Percentiles rank a stretch among this genome's conserved stretches.
Conservation (phyloP, 2,888 invertebrate genomes). For the Andrena dorsata region DNA sequence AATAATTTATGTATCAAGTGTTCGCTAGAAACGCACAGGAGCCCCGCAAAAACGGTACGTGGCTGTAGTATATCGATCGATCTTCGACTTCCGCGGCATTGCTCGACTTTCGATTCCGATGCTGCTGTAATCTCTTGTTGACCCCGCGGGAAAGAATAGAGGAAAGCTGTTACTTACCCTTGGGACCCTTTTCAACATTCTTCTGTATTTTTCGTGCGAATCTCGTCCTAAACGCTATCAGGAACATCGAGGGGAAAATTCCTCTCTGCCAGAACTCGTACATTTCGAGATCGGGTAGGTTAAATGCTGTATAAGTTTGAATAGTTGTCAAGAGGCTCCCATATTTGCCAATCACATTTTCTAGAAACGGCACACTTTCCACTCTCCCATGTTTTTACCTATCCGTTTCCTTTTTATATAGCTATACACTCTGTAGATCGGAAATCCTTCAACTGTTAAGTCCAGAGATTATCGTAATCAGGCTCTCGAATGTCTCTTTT, state of each 20-base stretch:
- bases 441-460: no score
- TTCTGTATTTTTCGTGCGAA: not conserved
- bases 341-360: no score
- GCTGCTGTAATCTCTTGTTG: slow-evolving; percentile 51
- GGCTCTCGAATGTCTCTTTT: not conserved
- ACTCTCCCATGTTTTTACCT: no score
- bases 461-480: no score
- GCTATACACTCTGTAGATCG: no score
- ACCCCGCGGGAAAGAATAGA: slow-evolving; percentile 45
- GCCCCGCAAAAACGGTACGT: slow-evolving; percentile 9
- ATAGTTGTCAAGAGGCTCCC: no score
- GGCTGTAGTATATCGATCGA: slow-evolving; percentile 39
- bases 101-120: slow-evolving; percentile 49
- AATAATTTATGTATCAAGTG: slow-evolving; percentile 37
- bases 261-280: no score
- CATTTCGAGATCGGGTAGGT: not conserved
- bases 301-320: no score
- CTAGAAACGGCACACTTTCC: no score
- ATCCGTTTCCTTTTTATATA: no score
- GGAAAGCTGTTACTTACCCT: slow-evolving; percentile 46
- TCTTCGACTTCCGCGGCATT: slow-evolving; percentile 26
- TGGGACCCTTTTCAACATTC: slow-evolving; percentile 25
- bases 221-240: slow-evolving; percentile 17
- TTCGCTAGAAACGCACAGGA: slow-evolving; percentile 1
- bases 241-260: not conserved